Conservation (phyloP, 2,797 vertebrate species). For the Hemibagrus guttatus region DNA sequence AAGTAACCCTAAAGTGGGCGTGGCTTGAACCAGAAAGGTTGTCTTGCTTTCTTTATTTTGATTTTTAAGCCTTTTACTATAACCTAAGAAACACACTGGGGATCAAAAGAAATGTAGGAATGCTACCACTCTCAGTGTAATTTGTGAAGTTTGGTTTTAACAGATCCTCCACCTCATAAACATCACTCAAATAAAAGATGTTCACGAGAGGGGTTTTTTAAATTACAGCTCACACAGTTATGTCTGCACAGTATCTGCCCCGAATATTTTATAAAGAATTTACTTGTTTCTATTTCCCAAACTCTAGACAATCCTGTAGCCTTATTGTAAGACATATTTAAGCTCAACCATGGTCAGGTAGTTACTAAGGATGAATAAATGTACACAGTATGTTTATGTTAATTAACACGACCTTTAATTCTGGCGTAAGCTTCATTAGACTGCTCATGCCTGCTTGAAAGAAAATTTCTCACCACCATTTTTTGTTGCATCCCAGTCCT, state of each 20-base stretch:
- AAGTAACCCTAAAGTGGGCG: background rate
- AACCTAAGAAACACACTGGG: background rate
- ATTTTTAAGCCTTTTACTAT: background rate
- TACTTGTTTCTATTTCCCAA: background rate
- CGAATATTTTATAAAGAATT: background rate
- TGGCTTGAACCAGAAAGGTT: background rate
- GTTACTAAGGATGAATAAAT: background rate
- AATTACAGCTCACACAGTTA: background rate
- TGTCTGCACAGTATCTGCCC: background rate
- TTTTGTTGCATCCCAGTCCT: background rate
- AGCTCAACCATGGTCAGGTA: background rate
- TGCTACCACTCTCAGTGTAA: background rate
- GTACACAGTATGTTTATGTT: background rate
- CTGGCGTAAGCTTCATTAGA: background rate
- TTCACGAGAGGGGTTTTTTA: background rate
- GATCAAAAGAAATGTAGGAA: background rate
- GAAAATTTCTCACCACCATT: background rate
- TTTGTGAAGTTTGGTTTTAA: background rate
- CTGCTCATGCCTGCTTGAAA: background rate
- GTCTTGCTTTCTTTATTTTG: background rate
- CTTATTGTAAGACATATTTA: background rate
- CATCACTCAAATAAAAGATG: background rate
- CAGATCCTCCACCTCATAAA: background rate
- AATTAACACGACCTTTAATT: background rate
- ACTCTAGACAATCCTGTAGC: background rate